phyloP scores from a whole-genome alignment of 2,113 vertebrate genomes.

The Mastomys coucha region DNA sequence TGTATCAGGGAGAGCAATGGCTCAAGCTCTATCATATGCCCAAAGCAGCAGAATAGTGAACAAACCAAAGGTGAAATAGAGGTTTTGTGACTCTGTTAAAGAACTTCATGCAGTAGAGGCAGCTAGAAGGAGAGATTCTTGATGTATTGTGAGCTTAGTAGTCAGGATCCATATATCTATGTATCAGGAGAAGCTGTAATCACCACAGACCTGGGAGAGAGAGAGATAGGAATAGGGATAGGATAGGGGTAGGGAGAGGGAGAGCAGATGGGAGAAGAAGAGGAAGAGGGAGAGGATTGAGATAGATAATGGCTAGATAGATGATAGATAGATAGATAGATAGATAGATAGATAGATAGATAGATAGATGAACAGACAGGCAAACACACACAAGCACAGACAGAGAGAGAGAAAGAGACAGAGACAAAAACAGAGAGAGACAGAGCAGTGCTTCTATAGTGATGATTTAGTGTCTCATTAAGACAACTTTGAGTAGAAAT shows the following conservation, averaged over 20 bases:
- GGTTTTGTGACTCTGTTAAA: background rate
- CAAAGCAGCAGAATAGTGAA: background rate
- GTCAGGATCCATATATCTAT: background rate
- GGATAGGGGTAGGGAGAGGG: background rate
- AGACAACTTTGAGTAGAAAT: constrained; percentile 18
- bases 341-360: background rate
- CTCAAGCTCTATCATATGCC: background rate
- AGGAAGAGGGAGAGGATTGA: background rate
- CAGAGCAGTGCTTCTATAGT: background rate
- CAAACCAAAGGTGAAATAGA: background rate
- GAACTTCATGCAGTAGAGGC: background rate
- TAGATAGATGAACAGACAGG: background rate
- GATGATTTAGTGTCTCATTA: background rate
- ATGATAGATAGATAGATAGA: background rate
- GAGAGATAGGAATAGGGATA: background rate
- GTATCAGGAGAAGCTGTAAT: background rate
- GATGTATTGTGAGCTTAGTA: background rate
- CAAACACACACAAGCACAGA: background rate
- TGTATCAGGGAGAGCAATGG: background rate
- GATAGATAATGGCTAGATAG: background rate
- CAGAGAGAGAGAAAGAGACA: background rate
- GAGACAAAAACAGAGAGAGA: background rate
- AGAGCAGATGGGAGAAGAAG: background rate
- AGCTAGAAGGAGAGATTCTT: background rate
- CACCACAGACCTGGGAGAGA: background rate